Percentiles rank a stretch among this genome's conserved stretches.
Evolutionary conservation across 53 echinoderm and acorn worm species (phyloP).

Genomic region (Astropecten irregularis): DNA sequence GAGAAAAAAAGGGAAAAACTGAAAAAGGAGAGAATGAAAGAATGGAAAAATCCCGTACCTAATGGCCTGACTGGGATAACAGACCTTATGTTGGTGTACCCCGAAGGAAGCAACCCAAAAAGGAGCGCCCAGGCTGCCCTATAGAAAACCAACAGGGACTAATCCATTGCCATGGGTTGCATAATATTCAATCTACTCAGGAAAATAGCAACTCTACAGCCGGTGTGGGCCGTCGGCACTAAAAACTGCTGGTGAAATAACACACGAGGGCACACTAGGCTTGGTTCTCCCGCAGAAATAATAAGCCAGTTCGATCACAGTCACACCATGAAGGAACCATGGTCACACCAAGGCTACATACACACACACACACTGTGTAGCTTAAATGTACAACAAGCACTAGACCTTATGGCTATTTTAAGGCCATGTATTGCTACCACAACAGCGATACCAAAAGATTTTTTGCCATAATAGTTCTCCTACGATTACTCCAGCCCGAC

Average conservation of each 20-base stretch:
- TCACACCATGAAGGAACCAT: too few relatives aligned
- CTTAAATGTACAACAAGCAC: too few relatives aligned
- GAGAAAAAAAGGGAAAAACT: constrained; percentile 22
- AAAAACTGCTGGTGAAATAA: constrained; percentile 49
- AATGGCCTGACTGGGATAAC: constrained; percentile 41
- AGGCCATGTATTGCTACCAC: too few relatives aligned
- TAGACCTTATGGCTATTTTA: too few relatives aligned
- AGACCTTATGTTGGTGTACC: background rate
- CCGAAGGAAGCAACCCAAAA: constrained; percentile 1
- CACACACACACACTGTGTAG: too few relatives aligned
- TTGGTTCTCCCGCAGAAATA: background rate
- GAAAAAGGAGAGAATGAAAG: too few relatives aligned
- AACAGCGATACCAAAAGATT: too few relatives aligned
- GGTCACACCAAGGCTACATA: too few relatives aligned
- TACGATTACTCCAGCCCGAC: too few relatives aligned
- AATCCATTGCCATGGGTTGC: constrained; percentile 57
- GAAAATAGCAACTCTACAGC: constrained; percentile 1
- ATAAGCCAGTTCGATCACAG: background rate
- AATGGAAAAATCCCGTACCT: too few relatives aligned
- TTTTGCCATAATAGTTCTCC: constrained; percentile 1
- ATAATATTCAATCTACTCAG: constrained; percentile 46
- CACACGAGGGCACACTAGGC: constrained; percentile 14
- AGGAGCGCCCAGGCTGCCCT: background rate
- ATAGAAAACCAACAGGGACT: constrained; percentile 47
- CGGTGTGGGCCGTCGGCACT: constrained; percentile 15